Evolutionary conservation across 2,113 vertebrate species (phyloP), one percentile per base, ranked within the genome.

Genomic region (Camelus dromedarius): DNA sequence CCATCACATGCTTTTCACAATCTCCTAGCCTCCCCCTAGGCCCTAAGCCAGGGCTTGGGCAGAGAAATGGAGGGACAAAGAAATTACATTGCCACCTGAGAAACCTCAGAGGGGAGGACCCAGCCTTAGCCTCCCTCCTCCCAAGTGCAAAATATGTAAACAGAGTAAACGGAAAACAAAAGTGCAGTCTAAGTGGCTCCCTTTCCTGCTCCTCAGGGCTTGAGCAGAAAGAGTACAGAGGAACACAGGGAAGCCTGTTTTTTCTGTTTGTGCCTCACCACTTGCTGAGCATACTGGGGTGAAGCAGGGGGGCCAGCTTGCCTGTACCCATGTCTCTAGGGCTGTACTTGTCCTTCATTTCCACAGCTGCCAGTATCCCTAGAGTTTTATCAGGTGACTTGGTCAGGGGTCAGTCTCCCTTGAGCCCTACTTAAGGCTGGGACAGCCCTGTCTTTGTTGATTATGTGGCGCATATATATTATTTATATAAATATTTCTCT

Each of bases 401-500:
- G 85, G 95, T 84, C 28, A 50, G 80, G 95, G 91, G 22, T 82
- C 84, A 69, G 88, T 93, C 97, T 95, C 94, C 89, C 98, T 98
- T 97, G 70, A 96, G 89, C 81, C 93, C 95, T 48, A 92, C 32
- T 91, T 96, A 76, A 79, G 89, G 94, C 96, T 97, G 89, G 96
- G 96, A 77, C 60, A 95, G 96, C 88, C 96, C 96, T 79, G 20
- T 95, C 88, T 96, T 93, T 95, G 54, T 96, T 95, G 97, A 98
- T 98, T 98, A 98, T 98, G 97, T 98, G 97, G 97, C 83, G 97
- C 97, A 97, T 97, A 98, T 98, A 98, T 98, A 98, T 98, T 90
- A 98, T 97, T 98, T 98, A 98, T 98, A 98, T 98, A 98, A 98
- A 98, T 98, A 98, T 98, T 98, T 98, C 35, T 97, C 96, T 98